phyloP scores from a whole-genome alignment of 2,888 invertebrate species.

The Calameuta pallipes region DNA sequence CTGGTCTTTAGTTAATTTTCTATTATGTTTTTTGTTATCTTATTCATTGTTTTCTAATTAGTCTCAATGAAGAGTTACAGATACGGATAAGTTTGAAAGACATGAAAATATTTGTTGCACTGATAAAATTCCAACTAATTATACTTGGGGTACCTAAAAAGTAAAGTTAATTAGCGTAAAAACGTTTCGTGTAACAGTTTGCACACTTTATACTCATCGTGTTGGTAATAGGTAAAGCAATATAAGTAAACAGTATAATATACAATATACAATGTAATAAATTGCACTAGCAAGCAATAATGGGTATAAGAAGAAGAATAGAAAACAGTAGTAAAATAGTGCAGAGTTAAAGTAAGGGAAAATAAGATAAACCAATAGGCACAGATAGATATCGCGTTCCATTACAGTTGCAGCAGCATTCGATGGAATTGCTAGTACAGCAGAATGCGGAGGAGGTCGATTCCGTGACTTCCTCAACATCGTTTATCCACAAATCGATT shows the following conservation, averaged over 20 bases:
- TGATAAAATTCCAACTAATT: no score
- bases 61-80: background rate
- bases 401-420: conserved; percentile 4
- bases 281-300: background rate
- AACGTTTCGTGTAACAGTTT: background rate
- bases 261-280: background rate
- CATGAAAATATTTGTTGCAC: background rate
- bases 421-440: conserved; percentile 24
- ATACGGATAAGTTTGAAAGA: background rate
- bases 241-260: background rate
- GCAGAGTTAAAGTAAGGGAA: background rate
- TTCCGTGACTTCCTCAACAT: conserved; percentile 27
- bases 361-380: conserved; percentile 1
- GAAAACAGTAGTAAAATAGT: background rate
- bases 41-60: background rate
- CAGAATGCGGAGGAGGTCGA: conserved; percentile 24
- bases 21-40: background rate
- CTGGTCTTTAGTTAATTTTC: background rate
- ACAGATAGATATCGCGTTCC: conserved; percentile 6
- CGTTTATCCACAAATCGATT: conserved; percentile 1
- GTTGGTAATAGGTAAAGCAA: background rate
- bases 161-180: background rate
- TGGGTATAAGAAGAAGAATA: background rate
- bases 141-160: background rate
- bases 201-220: background rate